Evolutionary conservation across 1,140 invertebrate genomes (phyloP), one percentile per base, ranked within the genome.

Genomic region (Drosophila novamexicana): DNA sequence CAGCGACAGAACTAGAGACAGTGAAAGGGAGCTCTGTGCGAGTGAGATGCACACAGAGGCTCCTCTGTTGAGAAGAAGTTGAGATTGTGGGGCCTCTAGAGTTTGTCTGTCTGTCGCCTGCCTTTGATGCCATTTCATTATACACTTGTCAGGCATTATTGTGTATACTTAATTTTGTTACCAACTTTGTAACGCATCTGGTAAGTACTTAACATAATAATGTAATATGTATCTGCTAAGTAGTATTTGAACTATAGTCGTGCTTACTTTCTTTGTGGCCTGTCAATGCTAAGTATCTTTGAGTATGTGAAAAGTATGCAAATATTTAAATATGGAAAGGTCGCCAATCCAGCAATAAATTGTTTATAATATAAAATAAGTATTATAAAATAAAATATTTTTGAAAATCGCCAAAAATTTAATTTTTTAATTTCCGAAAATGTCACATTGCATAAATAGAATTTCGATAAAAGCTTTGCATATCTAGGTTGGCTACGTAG

Each of bases 71-170:
- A 2, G 53, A 54, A 62, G 47, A 59, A 61, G 37, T 62, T 62
- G 49, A 44, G 34, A 42, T 59, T 59, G 52, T 52, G 22, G 42
- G 29, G 42, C 42, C 36, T 34, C 44, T 32, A 29, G 18, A 53
- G 57, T 42, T 44, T 44, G 32, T 18, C 29, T 40, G 29, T 37
- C 16, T 49, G 49, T 62, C 57, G 42, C 40, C 18, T 54, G 36
- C 52, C 32, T 75, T 58, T 75, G 72, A 70, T 75, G 64, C 57
- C 57, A 74, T 70, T 70, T 64, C 32, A 69, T 69, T 69, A 67
- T 54, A 69, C 65, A 50, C 69, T 72, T 14, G 49, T 34, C 49
- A 36, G 45, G 22, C 54, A 67, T 67, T 73, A 59, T 59, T 67
- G 54, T 29, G 37, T 68, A 32, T 64, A 63, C 39, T 37, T 62